Base-by-base conservation (phyloP, 2,113 vertebrate genomes). In the Chaetops frenatus region DNA sequence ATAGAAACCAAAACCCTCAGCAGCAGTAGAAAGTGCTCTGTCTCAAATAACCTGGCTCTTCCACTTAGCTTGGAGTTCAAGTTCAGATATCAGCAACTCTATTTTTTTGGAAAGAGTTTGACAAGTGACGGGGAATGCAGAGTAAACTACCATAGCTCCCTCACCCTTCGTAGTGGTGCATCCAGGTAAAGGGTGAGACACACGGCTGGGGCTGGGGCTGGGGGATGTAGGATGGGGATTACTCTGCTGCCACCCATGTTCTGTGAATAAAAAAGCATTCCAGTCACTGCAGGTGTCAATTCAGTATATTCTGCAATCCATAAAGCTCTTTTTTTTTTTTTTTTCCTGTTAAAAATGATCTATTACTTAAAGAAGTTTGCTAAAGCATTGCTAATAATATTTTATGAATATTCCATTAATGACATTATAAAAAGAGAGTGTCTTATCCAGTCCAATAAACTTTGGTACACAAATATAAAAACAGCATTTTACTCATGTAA, bases 231-330 rank as follows among this genome's bases (percentile, higher is more conserved):
- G 85, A 96, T 92, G 87, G 93, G 93, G 56, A 60, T 90, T 95
- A 95, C 71, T 93, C 93, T 95, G 84, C 94, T 94, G 93, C 81
- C 88, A 95, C 90, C 90, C 93, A 88, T 78, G 85, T 86, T 97
- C 94, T 95, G 92, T 88, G 95, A 71, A 96, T 67, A 92, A 95
- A 96, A 96, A 93, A 94, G 83, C 74, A 96, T 92, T 95, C 74
- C 81, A 80, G 93, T 95, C 91, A 96, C 58, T 91, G 38, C 53
- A 96, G 57, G 62, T 21, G 62, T 90, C 93, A 97, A 74, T 65
- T 92, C 89, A 95, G 66, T 65, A 90, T n/a, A 57, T 70, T 76
- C 65, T n/a, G 44, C 92, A 94, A 94, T 36, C 67, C 66, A 91
- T 45, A 84, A 67, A 79, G 33, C 69, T 3, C 29, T 48, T 61